Base-by-base conservation (phyloP, 2,113 vertebrate genomes). In the Phodopus roborovskii region DNA sequence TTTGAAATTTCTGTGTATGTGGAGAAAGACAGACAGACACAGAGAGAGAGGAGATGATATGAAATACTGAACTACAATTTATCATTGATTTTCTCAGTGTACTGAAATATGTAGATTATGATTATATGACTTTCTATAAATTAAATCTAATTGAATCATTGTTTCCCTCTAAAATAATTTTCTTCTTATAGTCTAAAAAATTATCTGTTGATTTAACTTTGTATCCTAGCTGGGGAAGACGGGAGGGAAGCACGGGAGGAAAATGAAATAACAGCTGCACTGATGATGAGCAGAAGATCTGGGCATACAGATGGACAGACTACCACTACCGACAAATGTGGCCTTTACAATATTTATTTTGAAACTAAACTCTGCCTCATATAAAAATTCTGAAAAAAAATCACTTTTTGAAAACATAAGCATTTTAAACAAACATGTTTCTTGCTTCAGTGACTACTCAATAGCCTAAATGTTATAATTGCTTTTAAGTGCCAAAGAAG, bases 401-500 rank as follows among this genome's bases (percentile, higher is more conserved):
- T 71, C 92, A 95, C 97, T 91, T 97, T 97, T 97, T 95, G 1
- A 97, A 90, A 96, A 98, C 97, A 95, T 90, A 97, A 90, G 97
- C 66, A 93, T 96, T 97, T 96, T 96, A 94, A 98, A 98, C 70
- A 98, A 97, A 96, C 93, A 95, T 79, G 66, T 94, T 77, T 88
- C 94, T 78, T 97, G 62, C 62, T 97, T 97, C 97, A 97, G 95
- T 96, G 83, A 92, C 89, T 66, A 97, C 97, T 98, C 97, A 97
- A 93, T 98, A 97, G 97, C 95, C 97, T 97, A 97, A 98, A 97
- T 97, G 97, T 98, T 98, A 97, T 98, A 98, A 98, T 90, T 19
- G 3, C 95, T 97, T 97, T 98, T 96, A 98, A 98, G 98, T 98
- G 98, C 97, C 98, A 98, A 98, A 85, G 95, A 98, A 98, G 92